These are phyloP conservation scores for Entosphenus tridentatus DNA, from an alignment of 2,113 vertebrate species.

Conservation along the genomic window DNA sequence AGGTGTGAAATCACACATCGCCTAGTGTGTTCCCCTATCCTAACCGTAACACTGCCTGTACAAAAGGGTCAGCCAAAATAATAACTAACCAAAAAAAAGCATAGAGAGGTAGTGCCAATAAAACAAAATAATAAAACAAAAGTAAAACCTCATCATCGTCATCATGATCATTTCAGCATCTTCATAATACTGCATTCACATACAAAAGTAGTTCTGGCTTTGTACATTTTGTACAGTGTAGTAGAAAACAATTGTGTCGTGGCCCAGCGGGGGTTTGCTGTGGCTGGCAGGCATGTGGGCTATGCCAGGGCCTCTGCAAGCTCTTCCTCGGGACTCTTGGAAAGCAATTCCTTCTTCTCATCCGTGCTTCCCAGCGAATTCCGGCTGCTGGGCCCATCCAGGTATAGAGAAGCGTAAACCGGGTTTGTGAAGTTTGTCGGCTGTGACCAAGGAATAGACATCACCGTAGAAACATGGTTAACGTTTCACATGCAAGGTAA, in stretches of 20 bases:
- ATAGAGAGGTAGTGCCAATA: no score
- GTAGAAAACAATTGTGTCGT: slow-evolving; percentile 13
- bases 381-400: slow-evolving; percentile 79
- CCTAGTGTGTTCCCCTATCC: no score
- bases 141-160: slow-evolving; percentile 32
- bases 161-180: not conserved
- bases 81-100: no score
- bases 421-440: slow-evolving; percentile 96
- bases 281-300: slow-evolving; percentile 13
- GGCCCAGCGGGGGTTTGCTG: slow-evolving; percentile 10
- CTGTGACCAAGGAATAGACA: slow-evolving; percentile 19
- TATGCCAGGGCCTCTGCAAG: slow-evolving; percentile 69
- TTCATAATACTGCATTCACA: slow-evolving; percentile 86
- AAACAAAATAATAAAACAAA: slow-evolving; percentile 20
- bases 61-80: no score
- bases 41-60: no score
- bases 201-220: slow-evolving; percentile 99
- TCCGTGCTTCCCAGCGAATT: slow-evolving; percentile 88
- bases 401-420: slow-evolving; percentile 86
- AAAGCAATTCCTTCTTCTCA: slow-evolving; percentile 79
- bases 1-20: no score
- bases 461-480: no score
- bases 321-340: slow-evolving; percentile 51
- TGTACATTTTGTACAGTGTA: slow-evolving; percentile 89
- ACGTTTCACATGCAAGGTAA: not conserved